Percentiles rank a stretch among this genome's conserved stretches.
Conservation (phyloP, 2,113 vertebrate genomes). For the Mus pahari region DNA sequence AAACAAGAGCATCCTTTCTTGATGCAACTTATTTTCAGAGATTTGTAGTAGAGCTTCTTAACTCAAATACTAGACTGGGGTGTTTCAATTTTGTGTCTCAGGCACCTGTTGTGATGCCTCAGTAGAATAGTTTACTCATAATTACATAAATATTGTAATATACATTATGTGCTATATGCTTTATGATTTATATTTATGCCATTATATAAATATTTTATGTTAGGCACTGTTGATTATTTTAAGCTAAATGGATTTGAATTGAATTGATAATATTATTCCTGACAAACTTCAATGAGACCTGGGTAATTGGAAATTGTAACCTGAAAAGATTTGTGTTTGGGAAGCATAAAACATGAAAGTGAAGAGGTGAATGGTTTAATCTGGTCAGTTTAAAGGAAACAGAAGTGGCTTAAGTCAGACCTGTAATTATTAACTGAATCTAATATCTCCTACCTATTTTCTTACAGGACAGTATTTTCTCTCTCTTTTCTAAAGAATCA, state of each 20-base stretch:
- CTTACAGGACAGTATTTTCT: neutral
- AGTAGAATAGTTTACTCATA: neutral
- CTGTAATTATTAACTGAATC: neutral
- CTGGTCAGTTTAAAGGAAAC: neutral
- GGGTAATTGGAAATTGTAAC: neutral
- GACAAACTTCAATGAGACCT: neutral
- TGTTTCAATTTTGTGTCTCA: neutral
- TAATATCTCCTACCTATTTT: neutral
- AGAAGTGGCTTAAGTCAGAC: conserved; percentile 25
- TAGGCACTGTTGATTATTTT: neutral
- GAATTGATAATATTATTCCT: conserved; percentile 25
- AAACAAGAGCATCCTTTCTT: neutral
- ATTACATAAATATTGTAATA: neutral
- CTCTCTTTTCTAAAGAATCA: neutral
- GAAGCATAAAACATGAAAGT: conserved; percentile 17
- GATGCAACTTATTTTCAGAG: neutral
- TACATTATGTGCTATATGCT: neutral
- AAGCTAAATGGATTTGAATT: neutral
- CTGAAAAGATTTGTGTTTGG: neutral
- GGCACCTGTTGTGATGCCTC: neutral
- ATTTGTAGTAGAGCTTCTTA: neutral
- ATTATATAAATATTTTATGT: conserved; percentile 16
- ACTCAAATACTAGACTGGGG: neutral
- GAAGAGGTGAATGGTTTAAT: conserved; percentile 24
- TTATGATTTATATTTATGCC: neutral